phyloP scores from a whole-genome alignment of 2,113 vertebrate species.

The Hippocampus guttulatus region DNA sequence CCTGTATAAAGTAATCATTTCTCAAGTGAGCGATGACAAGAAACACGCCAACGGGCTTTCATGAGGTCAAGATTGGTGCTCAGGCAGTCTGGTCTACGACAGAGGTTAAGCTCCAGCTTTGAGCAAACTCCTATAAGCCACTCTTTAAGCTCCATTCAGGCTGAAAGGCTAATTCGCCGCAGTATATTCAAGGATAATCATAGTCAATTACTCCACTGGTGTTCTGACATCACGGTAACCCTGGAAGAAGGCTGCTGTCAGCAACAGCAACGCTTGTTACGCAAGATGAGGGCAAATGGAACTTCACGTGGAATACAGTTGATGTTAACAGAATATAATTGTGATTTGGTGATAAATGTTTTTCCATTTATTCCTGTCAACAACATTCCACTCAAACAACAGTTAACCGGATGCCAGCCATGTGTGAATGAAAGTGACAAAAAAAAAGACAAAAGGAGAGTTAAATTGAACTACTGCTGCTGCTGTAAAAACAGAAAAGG shows the following conservation, averaged over 20 bases:
- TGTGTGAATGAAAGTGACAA: background rate
- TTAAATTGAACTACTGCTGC: background rate
- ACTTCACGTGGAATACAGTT: background rate
- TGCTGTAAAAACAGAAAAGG: background rate
- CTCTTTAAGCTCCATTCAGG: conserved; percentile 24
- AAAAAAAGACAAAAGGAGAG: background rate
- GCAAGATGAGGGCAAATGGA: background rate
- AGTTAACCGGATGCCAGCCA: background rate
- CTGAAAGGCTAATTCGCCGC: conserved; percentile 1
- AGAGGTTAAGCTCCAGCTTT: conserved; percentile 26
- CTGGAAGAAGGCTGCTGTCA: background rate
- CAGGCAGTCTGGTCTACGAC: conserved; percentile 18
- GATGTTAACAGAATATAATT: background rate
- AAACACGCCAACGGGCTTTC: conserved; percentile 1
- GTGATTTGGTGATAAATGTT: background rate
- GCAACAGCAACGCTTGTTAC: background rate
- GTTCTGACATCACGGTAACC: conserved; percentile 14
- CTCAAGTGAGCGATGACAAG: background rate
- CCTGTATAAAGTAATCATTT: background rate
- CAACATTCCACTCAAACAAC: background rate
- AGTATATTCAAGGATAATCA: conserved; percentile 23
- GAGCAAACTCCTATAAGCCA: conserved; percentile 33
- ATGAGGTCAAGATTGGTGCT: conserved; percentile 6
- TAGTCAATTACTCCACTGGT: conserved; percentile 13
- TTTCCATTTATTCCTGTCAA: background rate